A percentile compares a stretch with the other conserved stretches of the same genome.
Evolutionary conservation across 2,888 invertebrate species (phyloP).

Genomic region (Portevinia maculata): DNA sequence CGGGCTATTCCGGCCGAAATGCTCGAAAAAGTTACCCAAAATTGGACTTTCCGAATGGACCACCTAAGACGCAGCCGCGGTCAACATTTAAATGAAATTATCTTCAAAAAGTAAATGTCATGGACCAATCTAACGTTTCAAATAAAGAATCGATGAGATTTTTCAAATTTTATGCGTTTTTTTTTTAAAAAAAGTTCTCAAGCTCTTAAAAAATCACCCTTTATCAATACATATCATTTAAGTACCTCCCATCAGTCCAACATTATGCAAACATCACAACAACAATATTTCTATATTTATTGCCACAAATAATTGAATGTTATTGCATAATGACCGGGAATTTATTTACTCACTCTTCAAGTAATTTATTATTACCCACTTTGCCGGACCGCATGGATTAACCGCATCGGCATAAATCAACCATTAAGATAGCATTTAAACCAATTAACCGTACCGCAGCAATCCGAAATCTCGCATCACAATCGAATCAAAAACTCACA

Average conservation of each 20-base stretch:
- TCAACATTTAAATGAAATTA: too few relatives aligned
- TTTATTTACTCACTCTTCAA: constrained; percentile 14
- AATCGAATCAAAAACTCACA: constrained; percentile 43
- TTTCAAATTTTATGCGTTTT: too few relatives aligned
- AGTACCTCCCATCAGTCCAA: not conserved
- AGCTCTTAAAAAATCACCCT: too few relatives aligned
- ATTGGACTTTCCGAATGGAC: too few relatives aligned
- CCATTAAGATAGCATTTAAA: constrained; percentile 43
- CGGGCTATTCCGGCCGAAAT: too few relatives aligned
- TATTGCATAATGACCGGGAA: not conserved
- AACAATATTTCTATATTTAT: constrained; percentile 34
- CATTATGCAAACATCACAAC: not conserved
- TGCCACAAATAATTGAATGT: constrained; percentile 11
- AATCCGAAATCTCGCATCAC: constrained; percentile 34
- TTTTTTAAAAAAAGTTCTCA: too few relatives aligned
- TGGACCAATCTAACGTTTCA: too few relatives aligned
- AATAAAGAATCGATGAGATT: too few relatives aligned
- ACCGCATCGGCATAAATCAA: constrained; percentile 52
- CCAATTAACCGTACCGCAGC: constrained; percentile 50
- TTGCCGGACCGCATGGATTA: not conserved
- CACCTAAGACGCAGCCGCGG: too few relatives aligned
- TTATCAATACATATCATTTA: too few relatives aligned
- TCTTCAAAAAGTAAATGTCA: too few relatives aligned
- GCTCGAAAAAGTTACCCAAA: too few relatives aligned
- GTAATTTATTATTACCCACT: not conserved